Base-by-base conservation (phyloP, 64 coral and sea anemone species). In the Actinia equina region DNA sequence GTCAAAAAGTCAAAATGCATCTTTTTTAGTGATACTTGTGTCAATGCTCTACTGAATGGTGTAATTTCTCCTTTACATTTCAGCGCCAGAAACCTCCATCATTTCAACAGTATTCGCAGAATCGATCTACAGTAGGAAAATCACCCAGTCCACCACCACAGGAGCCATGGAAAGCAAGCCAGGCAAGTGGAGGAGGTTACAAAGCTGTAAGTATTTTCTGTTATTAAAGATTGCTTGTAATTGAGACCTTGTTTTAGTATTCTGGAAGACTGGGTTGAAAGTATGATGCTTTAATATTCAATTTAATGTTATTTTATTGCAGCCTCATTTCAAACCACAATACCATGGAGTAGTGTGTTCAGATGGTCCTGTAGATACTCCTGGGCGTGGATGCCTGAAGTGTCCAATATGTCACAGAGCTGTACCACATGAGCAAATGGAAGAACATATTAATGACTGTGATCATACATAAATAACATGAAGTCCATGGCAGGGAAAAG, bases 391-490 rank as follows among this genome's bases (percentile, higher is more conserved):
- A 26, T 41, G 77, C 11, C 41, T 91, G 5, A 55, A 91, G 43
- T 91, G 89, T 43, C 89, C 89, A 4, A 86, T 85, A 54, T 91
- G 89, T 54, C 71, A 49, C 12, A 86, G 67, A 23, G 45, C 74
- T 15, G 78, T 91, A 30, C 89, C 89, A 9, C 56, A 85, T 62
- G 83, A 91, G 43, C 30, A 85, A 41, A 83, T 91, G 20, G 89
- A 91, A 19, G 85, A 91, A 63, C 89, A 91, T 63, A 85, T 91
- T 67, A 79, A 84, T 59, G 89, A 91, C 49, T 91, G 89, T 44
- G 78, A 81, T 81, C 43, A 44, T 41, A 13, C 26, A 37, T 74
- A 30, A 14, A n/a, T 14, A 13, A 15, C 3, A 27, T 30, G 13
- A n/a, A 7, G n/a, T 65, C 22, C 19, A 18, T 65, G 55, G 13